Percentiles rank a stretch among this genome's conserved stretches.
Evolutionary conservation across 2,113 vertebrate genomes (phyloP).

Genomic region (Notothenia coriiceps): DNA sequence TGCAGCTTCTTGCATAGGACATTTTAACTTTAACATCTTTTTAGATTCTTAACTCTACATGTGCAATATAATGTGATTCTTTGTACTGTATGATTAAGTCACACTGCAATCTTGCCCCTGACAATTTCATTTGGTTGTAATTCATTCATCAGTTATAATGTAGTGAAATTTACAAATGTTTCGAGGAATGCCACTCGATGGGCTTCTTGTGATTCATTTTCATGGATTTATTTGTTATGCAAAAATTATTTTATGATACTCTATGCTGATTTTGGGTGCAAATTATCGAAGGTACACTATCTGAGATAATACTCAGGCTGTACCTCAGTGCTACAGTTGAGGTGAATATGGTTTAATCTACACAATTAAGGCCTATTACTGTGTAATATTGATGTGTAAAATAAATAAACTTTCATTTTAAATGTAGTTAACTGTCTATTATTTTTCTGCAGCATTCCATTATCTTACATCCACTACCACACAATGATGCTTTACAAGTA

Average conservation of each 20-base stretch:
- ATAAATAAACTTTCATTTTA: slow-evolving; percentile 37
- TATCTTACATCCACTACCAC: background rate
- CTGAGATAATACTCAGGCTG: slow-evolving; percentile 4
- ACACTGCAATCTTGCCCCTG: slow-evolving; percentile 10
- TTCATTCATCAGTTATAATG: background rate
- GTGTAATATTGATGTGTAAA: slow-evolving; percentile 47
- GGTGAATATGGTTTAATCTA: slow-evolving; percentile 7
- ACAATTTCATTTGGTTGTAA: background rate
- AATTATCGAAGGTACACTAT: background rate
- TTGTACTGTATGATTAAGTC: background rate
- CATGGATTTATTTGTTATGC: background rate
- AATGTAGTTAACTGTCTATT: background rate
- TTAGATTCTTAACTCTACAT: background rate
- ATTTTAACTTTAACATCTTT: background rate
- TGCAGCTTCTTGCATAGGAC: background rate
- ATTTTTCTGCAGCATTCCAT: background rate
- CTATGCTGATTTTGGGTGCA: background rate
- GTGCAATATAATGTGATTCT: background rate
- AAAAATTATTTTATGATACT: background rate
- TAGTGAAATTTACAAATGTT: background rate
- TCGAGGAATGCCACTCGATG: background rate
- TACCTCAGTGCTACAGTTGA: background rate
- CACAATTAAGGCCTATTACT: slow-evolving; percentile 45
- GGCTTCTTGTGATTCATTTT: background rate
- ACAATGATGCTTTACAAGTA: no score